phyloP scores from a whole-genome alignment of 2,888 invertebrate species.

The Philopedon plagiatum region DNA sequence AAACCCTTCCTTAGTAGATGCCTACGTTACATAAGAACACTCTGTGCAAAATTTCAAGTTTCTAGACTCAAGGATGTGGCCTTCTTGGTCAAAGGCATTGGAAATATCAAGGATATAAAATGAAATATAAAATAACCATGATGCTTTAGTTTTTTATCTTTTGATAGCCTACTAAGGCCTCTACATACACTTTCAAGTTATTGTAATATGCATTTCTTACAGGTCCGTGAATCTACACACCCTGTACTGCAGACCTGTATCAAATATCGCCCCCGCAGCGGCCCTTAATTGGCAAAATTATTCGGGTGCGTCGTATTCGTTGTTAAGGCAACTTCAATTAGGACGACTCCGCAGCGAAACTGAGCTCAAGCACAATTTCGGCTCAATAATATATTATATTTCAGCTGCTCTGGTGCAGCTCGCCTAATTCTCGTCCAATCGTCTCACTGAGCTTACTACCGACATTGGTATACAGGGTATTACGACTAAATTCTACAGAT shows the following conservation, averaged over 20 bases:
- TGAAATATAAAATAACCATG: too few relatives aligned
- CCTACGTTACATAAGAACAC: too few relatives aligned
- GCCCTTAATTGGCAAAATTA: constrained; percentile 54
- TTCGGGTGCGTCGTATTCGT: constrained; percentile 52
- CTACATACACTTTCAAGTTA: too few relatives aligned
- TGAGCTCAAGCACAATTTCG: constrained; percentile 34
- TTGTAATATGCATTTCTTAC: too few relatives aligned
- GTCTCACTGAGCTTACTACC: constrained; percentile 30
- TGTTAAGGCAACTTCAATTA: constrained; percentile 55
- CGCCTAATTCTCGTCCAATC: constrained; percentile 23
- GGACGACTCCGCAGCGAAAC: constrained; percentile 41
- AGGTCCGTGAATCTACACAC: not conserved
- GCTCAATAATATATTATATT: constrained; percentile 19
- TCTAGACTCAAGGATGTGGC: too few relatives aligned
- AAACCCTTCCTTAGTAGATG: too few relatives aligned
- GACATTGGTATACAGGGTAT: constrained; percentile 13
- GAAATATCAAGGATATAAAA: too few relatives aligned
- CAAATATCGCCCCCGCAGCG: constrained; percentile 35
- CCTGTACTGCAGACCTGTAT: constrained; percentile 19
- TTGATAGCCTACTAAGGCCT: too few relatives aligned
- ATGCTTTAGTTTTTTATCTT: too few relatives aligned
- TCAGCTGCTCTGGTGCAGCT: constrained; percentile 9
- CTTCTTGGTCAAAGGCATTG: too few relatives aligned
- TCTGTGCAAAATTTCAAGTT: too few relatives aligned
- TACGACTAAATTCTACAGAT: too few relatives aligned